Conservation (phyloP, 2,888 invertebrate genomes). For the Homarus gammarus region DNA sequence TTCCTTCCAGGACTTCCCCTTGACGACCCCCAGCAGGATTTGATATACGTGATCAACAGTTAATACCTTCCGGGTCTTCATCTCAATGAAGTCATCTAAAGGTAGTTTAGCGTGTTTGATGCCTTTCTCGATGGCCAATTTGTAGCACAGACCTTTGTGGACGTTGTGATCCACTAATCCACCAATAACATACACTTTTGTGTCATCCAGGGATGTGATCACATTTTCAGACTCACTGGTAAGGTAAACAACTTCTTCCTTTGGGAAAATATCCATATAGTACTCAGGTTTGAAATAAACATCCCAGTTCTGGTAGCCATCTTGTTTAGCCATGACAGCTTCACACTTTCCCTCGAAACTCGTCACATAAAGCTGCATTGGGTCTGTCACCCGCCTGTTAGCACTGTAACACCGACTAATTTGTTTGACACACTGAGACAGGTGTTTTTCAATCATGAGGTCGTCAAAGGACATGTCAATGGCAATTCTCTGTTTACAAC, state of each 20-base stretch:
- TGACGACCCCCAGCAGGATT: conserved; percentile 87
- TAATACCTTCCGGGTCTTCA: conserved; percentile 95
- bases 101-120: conserved; percentile 92
- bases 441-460: conserved; percentile 92
- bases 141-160: conserved; percentile 94
- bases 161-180: conserved; percentile 98
- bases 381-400: conserved; percentile 89
- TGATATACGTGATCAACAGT: conserved; percentile 97
- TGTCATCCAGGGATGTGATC: conserved; percentile 86
- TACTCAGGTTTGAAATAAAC: conserved; percentile 79
- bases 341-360: conserved; percentile 88
- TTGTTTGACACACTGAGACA: conserved; percentile 93
- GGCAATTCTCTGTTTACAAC: conserved; percentile 81
- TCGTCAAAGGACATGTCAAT: conserved; percentile 95
- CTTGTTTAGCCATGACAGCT: conserved; percentile 87
- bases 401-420: conserved; percentile 93
- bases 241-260: conserved; percentile 91
- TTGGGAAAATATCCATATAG: conserved; percentile 86
- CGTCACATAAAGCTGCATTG: conserved; percentile 90
- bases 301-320: conserved; percentile 96
- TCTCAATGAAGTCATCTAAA: conserved; percentile 90
- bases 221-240: conserved; percentile 96
- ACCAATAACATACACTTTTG: conserved; percentile 94
- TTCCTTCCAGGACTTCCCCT: conserved; percentile 89
- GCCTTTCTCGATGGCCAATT: conserved; percentile 88